These are phyloP conservation scores for Melanerpes formicivorus DNA, from an alignment of 2,113 vertebrate genomes.

Conservation along the genomic window DNA sequence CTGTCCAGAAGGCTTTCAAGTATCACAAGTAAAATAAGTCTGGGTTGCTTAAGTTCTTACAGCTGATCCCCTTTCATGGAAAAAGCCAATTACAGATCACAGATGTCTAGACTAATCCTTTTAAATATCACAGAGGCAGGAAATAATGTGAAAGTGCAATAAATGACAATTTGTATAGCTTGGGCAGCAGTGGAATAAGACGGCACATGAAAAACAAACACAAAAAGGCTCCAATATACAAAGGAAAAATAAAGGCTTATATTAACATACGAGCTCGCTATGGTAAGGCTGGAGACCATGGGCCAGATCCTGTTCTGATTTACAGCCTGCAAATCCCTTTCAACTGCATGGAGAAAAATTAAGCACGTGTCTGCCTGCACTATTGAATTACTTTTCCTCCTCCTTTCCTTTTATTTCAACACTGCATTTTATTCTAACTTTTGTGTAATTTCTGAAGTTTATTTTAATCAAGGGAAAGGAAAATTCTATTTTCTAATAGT, in stretches of 20 bases:
- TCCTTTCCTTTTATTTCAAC: not conserved
- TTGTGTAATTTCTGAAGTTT: conserved; percentile 20
- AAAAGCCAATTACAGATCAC: conserved; percentile 73
- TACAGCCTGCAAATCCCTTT: conserved; percentile 53
- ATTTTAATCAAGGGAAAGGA: conserved; percentile 34
- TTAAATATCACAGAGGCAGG: conserved; percentile 72
- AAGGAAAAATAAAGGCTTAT: conserved; percentile 50
- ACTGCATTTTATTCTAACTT: conserved; percentile 33
- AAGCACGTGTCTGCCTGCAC: conserved; percentile 12
- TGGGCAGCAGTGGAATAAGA: conserved; percentile 22
- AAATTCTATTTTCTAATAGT: conserved; percentile 7
- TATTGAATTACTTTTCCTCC: conserved; percentile 42
- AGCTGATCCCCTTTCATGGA: conserved; percentile 61
- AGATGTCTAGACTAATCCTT: conserved; percentile 70
- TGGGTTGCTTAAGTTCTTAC: conserved; percentile 72
- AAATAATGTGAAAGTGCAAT: conserved; percentile 63
- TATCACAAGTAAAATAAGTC: conserved; percentile 66
- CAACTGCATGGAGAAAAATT: conserved; percentile 55
- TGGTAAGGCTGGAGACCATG: not conserved
- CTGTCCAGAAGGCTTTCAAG: conserved; percentile 63
- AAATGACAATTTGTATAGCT: conserved; percentile 62
- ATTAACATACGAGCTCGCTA: conserved; percentile 24
- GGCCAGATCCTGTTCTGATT: conserved; percentile 41
- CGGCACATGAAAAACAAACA: conserved; percentile 54
- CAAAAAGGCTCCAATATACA: conserved; percentile 17